Base-by-base conservation (phyloP, 1,140 invertebrate genomes). In the Macrostomum lignano region DNA sequence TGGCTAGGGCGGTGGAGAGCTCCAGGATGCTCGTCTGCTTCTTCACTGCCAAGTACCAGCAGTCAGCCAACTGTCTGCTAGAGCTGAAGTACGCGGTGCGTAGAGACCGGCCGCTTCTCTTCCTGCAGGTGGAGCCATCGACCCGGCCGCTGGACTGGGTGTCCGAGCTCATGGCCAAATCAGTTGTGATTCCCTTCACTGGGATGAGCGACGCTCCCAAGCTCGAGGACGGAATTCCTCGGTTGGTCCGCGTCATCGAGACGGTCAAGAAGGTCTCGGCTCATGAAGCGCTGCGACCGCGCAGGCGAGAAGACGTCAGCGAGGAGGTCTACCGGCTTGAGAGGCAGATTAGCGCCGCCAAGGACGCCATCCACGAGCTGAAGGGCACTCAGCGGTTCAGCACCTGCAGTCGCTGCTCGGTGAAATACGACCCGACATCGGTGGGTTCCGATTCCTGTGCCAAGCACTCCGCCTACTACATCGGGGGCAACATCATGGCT, bases 391-490 rank as follows among this genome's bases (percentile, higher is more conserved):
- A 3, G 9, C 2, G 35, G 6, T 36, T 19, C 15, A n/a, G 14
- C 6, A 20, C 23, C 7, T 38, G 37, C 24, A 36, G 33, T 3
- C 25, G 37, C 19, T 38, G 37, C 21, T 21, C 20, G 17, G 3
- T 24, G 13, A 32, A 38, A 25, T 38, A 28, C 15, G 37, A 38
- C 5, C 13, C 35, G 3, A n/a, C n/a, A n/a, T n/a, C n/a, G n/a
- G 2, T 20, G 14, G 25, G 21, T 2, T 9, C 15, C 13, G n/a
- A 9, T 4, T 31, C 21, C 14, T 38, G 37, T 22, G 30, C 15
- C n/a, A 38, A 38, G 35, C 37, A 38, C 17, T 7, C 14, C 2
- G 11, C 35, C 3, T 38, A 38, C 24, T 38, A 36, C 24, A 13
- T 38, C 23, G 31, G 31, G 11, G 37, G 35, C 5, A 21, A n/a